A percentile compares a stretch with the other conserved stretches of the same genome.
These are phyloP conservation scores for Hetaerina titia DNA, from an alignment of 2,888 invertebrate species.

Conservation along the genomic window DNA sequence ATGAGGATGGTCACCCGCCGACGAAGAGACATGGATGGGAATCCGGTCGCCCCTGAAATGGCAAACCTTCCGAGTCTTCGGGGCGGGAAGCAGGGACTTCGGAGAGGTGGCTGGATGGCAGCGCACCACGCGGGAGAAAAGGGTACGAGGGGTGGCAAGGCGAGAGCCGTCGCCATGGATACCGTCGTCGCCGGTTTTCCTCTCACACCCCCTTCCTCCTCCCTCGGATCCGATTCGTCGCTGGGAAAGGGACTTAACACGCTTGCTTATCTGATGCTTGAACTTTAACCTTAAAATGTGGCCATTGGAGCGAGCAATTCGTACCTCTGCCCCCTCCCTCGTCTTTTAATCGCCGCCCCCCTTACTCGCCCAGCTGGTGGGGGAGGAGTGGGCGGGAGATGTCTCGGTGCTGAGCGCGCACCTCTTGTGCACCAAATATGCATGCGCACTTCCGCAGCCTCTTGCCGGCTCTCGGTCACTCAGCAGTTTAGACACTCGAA, in stretches of 20 bases:
- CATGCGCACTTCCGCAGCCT: too few species aligned
- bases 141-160: background rate
- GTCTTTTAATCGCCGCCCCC: background rate
- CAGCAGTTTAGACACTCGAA: too few species aligned
- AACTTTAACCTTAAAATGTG: constrained; percentile 65
- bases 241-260: constrained; percentile 30
- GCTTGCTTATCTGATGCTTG: constrained; percentile 59
- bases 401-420: too few species aligned
- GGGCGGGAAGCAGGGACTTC: too few species aligned
- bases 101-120: too few species aligned
- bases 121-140: background rate
- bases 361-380: background rate
- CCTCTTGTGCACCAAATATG: too few species aligned
- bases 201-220: background rate
- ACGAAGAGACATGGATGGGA: too few species aligned
- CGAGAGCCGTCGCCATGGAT: background rate
- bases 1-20: too few species aligned
- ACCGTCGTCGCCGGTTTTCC: background rate
- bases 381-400: background rate
- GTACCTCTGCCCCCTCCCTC: background rate
- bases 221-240: background rate
- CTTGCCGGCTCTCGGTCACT: too few species aligned
- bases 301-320: constrained; percentile 58
- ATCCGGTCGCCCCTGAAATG: too few species aligned
- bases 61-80: too few species aligned